Conservation (phyloP, 2,888 invertebrate genomes). For the Rhogogaster chlorosoma region DNA sequence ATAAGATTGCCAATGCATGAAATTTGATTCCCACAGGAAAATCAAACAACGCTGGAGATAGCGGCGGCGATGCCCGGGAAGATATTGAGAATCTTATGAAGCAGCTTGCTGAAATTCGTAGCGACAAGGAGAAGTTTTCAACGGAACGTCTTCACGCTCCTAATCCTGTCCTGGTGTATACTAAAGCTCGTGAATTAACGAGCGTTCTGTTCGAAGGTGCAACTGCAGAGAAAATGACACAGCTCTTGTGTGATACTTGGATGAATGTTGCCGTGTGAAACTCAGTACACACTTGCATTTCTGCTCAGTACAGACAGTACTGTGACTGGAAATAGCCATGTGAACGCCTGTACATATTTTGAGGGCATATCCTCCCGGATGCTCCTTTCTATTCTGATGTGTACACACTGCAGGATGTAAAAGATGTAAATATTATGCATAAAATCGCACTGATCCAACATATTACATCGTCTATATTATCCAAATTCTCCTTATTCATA, state of each 20-base stretch:
- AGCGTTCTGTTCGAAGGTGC: constrained; percentile 59
- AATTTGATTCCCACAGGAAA: constrained; percentile 11
- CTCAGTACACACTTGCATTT: neutral
- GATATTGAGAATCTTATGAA: constrained; percentile 58
- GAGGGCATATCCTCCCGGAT: neutral
- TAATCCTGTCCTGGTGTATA: constrained; percentile 68
- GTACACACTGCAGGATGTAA: neutral
- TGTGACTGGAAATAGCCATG: neutral
- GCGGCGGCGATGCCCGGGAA: neutral
- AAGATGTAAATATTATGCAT: constrained; percentile 19
- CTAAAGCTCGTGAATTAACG: constrained; percentile 62
- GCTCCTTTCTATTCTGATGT: neutral
- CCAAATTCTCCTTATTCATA: neutral
- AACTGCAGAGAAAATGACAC: constrained; percentile 56
- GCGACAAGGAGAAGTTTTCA: constrained; percentile 64
- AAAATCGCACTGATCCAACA: neutral
- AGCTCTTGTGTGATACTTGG: constrained; percentile 61
- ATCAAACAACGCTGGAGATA: constrained; percentile 6
- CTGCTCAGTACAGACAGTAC: neutral
- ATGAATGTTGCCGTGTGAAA: constrained; percentile 52
- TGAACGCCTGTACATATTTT: neutral
- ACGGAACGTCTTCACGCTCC: constrained; percentile 67
- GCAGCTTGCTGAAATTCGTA: constrained; percentile 63
- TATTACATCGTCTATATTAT: neutral
- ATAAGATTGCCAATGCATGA: neutral